Evolutionary conservation across 2,888 invertebrate genomes (phyloP).

Genomic region (Drosophila formosana): DNA sequence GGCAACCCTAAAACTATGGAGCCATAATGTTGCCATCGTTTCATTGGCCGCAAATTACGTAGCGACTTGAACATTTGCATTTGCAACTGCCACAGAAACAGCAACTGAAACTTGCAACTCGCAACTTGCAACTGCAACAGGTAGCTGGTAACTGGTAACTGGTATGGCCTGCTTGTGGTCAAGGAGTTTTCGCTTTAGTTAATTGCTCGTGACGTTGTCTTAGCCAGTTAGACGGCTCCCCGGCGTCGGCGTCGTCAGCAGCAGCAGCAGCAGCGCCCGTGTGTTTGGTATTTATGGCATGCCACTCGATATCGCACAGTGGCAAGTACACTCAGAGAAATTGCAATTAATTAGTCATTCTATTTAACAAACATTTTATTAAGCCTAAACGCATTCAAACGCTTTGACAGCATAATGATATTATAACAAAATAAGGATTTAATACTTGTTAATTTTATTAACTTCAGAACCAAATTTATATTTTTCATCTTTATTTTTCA

Average conservation of each 20-base stretch:
- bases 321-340: constrained; percentile 43
- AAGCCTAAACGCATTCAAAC: no score
- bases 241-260: constrained; percentile 6
- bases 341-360: background rate
- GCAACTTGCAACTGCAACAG: constrained; percentile 25
- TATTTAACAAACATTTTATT: no score
- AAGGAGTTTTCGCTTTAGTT: constrained; percentile 77
- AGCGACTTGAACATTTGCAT: constrained; percentile 36
- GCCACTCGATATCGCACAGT: constrained; percentile 39
- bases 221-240: constrained; percentile 44
- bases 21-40: constrained; percentile 59
- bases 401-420: no score
- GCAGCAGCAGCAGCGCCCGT: constrained; percentile 17
- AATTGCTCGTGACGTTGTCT: constrained; percentile 78
- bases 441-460: no score
- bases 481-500: no score
- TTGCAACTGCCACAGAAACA: constrained; percentile 15
- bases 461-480: no score
- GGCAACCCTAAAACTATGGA: constrained; percentile 49
- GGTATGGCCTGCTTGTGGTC: constrained; percentile 63
- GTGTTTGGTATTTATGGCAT: constrained; percentile 60
- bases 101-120: constrained; percentile 2
- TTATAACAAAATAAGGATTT: no score
- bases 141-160: constrained; percentile 21
- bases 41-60: constrained; percentile 38